Conservation (phyloP, 2,113 vertebrate species). For the Megatriorchis doriae region DNA sequence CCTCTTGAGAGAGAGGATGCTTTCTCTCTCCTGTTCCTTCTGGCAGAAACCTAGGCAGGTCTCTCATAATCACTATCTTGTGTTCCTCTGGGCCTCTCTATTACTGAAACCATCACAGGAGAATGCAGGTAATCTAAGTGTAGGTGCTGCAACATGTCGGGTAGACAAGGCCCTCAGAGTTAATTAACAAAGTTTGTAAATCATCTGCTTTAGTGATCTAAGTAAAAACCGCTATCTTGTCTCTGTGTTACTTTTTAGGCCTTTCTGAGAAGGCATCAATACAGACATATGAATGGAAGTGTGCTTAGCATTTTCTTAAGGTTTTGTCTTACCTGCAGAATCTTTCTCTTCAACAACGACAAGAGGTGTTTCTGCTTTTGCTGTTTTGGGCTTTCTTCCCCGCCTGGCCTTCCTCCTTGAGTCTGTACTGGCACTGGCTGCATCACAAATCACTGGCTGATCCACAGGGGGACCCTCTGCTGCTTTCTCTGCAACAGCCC, state of each 20-base stretch:
- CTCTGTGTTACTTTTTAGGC: not conserved
- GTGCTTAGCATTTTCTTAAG: not conserved
- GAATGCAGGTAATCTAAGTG: not conserved
- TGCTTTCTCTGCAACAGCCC: slow-evolving; percentile 61
- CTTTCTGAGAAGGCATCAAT: not conserved
- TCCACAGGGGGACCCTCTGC: slow-evolving; percentile 19
- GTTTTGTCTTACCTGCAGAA: slow-evolving; percentile 73
- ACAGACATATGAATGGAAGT: not conserved
- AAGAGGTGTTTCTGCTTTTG: slow-evolving; percentile 65
- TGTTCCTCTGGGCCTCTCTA: not conserved
- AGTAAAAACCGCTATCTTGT: not conserved
- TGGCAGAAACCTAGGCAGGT: not conserved
- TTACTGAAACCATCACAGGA: not conserved
- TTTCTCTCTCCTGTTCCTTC: not conserved
- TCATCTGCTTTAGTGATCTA: not conserved
- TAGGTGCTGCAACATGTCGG: not conserved
- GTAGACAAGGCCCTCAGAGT: not conserved
- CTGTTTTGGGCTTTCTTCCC: slow-evolving; percentile 79
- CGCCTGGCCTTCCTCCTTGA: slow-evolving; percentile 77
- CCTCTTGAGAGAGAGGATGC: not conserved
- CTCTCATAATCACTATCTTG: not conserved
- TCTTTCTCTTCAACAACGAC: slow-evolving; percentile 61
- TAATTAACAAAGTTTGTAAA: not conserved
- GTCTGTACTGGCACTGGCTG: slow-evolving; percentile 14
- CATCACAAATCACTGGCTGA: not conserved